These are phyloP conservation scores for Litoditis marina DNA, from an alignment of 2,888 invertebrate genomes.

Conservation along the genomic window DNA sequence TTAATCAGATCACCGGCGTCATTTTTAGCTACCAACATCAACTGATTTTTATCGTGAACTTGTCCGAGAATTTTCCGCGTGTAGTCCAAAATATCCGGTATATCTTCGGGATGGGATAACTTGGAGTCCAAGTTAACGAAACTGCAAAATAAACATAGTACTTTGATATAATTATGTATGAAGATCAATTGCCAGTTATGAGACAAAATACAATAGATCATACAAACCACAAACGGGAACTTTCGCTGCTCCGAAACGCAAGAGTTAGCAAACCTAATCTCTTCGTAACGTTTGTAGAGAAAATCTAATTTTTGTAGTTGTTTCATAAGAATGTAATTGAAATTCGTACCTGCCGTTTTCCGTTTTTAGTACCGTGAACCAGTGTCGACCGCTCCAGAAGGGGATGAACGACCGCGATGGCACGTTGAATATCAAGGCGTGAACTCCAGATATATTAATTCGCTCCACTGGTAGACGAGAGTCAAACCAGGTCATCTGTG, in stretches of 20 bases:
- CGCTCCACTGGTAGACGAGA: constrained; percentile 15
- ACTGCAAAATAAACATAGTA: constrained; percentile 16
- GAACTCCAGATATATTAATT: constrained; percentile 34
- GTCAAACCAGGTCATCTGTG: constrained; percentile 35
- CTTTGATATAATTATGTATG: neutral
- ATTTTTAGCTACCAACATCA: constrained; percentile 10
- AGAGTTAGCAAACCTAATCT: too few species aligned
- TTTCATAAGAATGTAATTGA: neutral
- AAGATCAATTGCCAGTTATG: too few species aligned
- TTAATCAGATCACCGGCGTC: neutral
- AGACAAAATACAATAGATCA: too few species aligned
- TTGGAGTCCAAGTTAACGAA: constrained; percentile 59
- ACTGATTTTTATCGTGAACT: constrained; percentile 16
- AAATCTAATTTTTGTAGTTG: neutral
- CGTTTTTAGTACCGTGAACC: constrained; percentile 38
- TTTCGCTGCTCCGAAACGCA: too few species aligned
- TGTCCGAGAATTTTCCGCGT: constrained; percentile 15
- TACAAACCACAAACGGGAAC: too few species aligned
- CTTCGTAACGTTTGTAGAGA: too few species aligned
- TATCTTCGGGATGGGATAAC: constrained; percentile 33
- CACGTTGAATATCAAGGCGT: constrained; percentile 44
- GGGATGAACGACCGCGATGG: constrained; percentile 37
- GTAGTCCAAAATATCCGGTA: constrained; percentile 31
- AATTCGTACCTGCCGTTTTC: constrained; percentile 30
- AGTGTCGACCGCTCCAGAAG: constrained; percentile 52